Percentiles rank a stretch among this genome's conserved stretches.
phyloP scores from a whole-genome alignment of 2,113 vertebrate genomes.

The Sprattus sprattus region DNA sequence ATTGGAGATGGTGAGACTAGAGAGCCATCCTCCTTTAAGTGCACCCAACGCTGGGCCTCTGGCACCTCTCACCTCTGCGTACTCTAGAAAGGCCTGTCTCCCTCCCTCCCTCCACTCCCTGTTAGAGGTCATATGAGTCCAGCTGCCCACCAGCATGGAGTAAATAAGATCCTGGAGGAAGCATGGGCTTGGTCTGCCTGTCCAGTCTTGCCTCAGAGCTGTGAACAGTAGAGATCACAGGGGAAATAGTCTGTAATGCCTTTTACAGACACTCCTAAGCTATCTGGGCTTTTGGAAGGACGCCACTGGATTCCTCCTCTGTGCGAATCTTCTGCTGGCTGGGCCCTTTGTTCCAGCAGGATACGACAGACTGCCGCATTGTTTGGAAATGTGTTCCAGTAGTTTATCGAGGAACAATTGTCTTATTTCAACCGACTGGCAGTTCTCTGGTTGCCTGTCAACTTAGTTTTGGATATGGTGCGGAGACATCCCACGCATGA shows the following conservation, averaged over 20 bases:
- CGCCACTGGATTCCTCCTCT: constrained; percentile 48
- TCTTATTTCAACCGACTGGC: constrained; percentile 61
- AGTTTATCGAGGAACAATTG: constrained; percentile 62
- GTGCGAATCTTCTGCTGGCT: constrained; percentile 45
- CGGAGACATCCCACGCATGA: constrained; percentile 58
- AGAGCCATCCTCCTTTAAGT: neutral
- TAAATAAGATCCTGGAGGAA: constrained; percentile 41
- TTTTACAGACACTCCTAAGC: constrained; percentile 42
- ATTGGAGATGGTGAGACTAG: neutral
- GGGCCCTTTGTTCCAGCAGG: constrained; percentile 41
- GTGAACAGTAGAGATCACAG: constrained; percentile 44
- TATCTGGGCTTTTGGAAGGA: constrained; percentile 51
- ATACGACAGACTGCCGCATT: constrained; percentile 27
- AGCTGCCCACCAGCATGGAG: constrained; percentile 24
- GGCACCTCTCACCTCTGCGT: neutral
- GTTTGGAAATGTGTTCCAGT: constrained; percentile 57
- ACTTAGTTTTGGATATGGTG: constrained; percentile 63
- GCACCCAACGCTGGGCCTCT: neutral
- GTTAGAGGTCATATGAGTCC: neutral
- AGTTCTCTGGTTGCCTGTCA: constrained; percentile 65
- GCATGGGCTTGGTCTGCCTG: neutral
- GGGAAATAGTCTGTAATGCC: constrained; percentile 48
- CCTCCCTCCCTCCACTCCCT: neutral
- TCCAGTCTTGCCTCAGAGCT: constrained; percentile 31
- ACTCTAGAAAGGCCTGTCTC: neutral